phyloP scores from a whole-genome alignment of 1,140 invertebrate species.

The Nautilus pompilius region DNA sequence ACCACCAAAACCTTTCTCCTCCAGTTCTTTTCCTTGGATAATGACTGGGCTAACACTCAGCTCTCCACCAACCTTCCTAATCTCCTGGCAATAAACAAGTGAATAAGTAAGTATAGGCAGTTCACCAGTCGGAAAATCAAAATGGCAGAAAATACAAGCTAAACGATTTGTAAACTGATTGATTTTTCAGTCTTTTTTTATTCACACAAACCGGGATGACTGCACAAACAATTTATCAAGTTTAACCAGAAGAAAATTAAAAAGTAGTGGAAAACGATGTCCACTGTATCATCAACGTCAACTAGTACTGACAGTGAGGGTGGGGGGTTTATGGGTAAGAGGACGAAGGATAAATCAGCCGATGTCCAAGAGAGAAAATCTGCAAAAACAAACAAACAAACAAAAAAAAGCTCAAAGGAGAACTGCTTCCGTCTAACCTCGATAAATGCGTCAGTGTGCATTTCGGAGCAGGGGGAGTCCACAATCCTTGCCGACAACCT shows the following conservation, averaged over 20 bases:
- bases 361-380: not conserved
- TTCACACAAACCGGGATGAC: too few species aligned
- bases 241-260: too few species aligned
- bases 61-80: constrained; percentile 63
- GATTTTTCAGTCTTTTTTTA: too few species aligned
- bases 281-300: too few species aligned
- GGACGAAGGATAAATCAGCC: not conserved
- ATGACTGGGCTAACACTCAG: constrained; percentile 67
- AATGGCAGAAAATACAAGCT: too few species aligned
- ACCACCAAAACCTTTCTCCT: constrained; percentile 72
- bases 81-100: constrained; percentile 62
- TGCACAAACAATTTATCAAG: too few species aligned
- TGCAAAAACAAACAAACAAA: constrained; percentile 22
- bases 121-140: too few species aligned
- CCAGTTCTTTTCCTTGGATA: constrained; percentile 74
- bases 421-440: constrained; percentile 57
- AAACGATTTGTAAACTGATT: too few species aligned
- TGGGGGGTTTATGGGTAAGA: not conserved
- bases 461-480: constrained; percentile 79
- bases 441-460: constrained; percentile 78
- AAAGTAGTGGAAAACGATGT: too few species aligned
- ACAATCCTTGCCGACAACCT: constrained; percentile 76
- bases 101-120: not conserved
- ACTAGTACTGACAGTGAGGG: not conserved
- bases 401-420: constrained; percentile 7